These are phyloP conservation scores for Galerucella calmariensis DNA, from an alignment of 2,888 invertebrate species.

Conservation along the genomic window DNA sequence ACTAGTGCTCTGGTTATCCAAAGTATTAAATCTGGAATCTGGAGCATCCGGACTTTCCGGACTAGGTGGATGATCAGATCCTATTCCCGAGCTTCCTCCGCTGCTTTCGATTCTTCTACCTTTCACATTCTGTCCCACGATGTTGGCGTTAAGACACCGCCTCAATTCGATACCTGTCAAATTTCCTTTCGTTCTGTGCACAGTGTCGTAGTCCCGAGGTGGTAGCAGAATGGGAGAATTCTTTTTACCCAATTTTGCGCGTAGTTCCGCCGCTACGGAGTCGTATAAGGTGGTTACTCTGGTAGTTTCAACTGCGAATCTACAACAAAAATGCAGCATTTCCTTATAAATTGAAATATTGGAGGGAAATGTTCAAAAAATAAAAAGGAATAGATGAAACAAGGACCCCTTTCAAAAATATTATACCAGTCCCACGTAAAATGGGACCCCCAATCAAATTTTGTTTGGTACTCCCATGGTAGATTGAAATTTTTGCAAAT, in stretches of 20 bases:
- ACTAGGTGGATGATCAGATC: constrained; percentile 88
- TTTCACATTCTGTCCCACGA: constrained; percentile 69
- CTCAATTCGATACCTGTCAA: constrained; percentile 78
- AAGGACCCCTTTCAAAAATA: too few relatives aligned
- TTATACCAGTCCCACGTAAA: too few relatives aligned
- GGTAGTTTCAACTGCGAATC: constrained; percentile 62
- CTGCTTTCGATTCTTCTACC: constrained; percentile 60
- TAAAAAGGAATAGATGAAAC: too few relatives aligned
- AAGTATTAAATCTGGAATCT: constrained; percentile 63
- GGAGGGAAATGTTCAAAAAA: too few relatives aligned
- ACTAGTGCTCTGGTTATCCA: constrained; percentile 73
- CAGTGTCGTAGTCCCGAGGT: constrained; percentile 94
- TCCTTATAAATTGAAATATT: too few relatives aligned
- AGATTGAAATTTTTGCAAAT: too few relatives aligned
- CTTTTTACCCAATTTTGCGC: constrained; percentile 75
- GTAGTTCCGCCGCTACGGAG: constrained; percentile 90
- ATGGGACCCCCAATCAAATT: too few relatives aligned
- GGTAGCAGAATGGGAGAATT: constrained; percentile 83
- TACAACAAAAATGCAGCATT: constrained; percentile 43
- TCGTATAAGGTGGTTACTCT: constrained; percentile 84
- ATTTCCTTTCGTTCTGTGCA: constrained; percentile 82
- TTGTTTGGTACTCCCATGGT: too few relatives aligned
- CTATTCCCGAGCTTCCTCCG: constrained; percentile 89
- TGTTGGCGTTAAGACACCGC: constrained; percentile 77
- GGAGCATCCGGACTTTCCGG: constrained; percentile 70